Evolutionary conservation across 2,113 vertebrate genomes (phyloP), one percentile per base, ranked within the genome.

Genomic region (Amphilophus citrinellus): DNA sequence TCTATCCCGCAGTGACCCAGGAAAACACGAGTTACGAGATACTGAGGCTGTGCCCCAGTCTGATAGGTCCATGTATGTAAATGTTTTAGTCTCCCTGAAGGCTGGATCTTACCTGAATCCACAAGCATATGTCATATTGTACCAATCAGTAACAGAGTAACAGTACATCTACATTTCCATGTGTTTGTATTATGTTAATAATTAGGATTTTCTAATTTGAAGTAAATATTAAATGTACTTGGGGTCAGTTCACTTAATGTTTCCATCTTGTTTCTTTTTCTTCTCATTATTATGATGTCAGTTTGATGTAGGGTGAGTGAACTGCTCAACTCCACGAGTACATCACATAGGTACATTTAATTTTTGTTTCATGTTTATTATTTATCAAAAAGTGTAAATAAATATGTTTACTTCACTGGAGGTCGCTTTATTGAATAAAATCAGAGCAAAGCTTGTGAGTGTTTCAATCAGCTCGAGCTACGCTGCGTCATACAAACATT

Each of bases 101-200:
- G 91, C 92, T 63, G 92, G 90, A 86, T 84, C 92, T 91, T 92
- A 77, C 39, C 1, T 32, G 3, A 59, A 71, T 18, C n/a, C 10
- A 63, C 30, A 73, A 22, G 11, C 20, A 63, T 10, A 61, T 17
- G 35, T 44, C 71, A 71, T 24, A 80, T 47, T 61, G 57, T 78
- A 79, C 22, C 53, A 24, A 42, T 4, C 24, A 75, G 4, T 68
- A 88, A 83, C 76, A 89, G 32, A 82, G 65, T 79, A 89, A 81
- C 47, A 2, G 47, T 60, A 1, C 42, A 58, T 76, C 6, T n/a
- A 11, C 30, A 27, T 61, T 30, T 39, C 6, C 22, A 32, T 27
- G 17, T 63, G 77, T 63, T 53, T 50, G 3, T 68, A 32, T 61
- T 7, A 14, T 84, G 2, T 61, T 44, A 63, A 6, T 84, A 0